Evolutionary conservation across 2,797 vertebrate species (phyloP).

Genomic region (Karalla daura): DNA sequence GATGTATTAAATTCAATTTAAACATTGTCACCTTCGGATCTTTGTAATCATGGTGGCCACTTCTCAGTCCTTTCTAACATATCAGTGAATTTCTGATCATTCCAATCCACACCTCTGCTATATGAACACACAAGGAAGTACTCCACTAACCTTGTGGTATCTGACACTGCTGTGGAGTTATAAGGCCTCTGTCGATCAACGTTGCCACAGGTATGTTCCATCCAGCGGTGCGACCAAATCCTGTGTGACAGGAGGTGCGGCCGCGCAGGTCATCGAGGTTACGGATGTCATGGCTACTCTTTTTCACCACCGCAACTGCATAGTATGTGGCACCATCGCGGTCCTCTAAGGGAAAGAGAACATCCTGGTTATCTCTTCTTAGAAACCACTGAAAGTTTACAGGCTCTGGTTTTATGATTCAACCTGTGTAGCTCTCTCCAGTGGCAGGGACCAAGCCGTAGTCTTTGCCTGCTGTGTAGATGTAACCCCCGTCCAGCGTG

Average conservation of each 20-base stretch:
- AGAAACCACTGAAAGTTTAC: not conserved
- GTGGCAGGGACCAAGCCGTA: constrained; percentile 90
- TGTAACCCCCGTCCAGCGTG: constrained; percentile 89
- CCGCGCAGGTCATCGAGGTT: constrained; percentile 86
- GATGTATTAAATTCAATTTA: not conserved
- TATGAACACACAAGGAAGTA: not conserved
- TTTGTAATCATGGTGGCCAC: not conserved
- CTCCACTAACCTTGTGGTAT: constrained; percentile 67
- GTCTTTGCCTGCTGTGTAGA: constrained; percentile 91
- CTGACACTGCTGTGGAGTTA: constrained; percentile 61
- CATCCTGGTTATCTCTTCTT: not conserved
- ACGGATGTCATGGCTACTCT: constrained; percentile 79
- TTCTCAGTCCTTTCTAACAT: not conserved
- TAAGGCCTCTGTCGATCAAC: constrained; percentile 73
- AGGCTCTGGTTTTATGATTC: constrained; percentile 9
- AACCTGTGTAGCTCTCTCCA: constrained; percentile 92
- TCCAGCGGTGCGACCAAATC: constrained; percentile 86
- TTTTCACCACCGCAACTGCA: constrained; percentile 89
- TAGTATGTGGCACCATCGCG: constrained; percentile 86
- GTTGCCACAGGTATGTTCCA: constrained; percentile 84
- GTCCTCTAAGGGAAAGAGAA: constrained; percentile 70
- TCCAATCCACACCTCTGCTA: too few relatives aligned
- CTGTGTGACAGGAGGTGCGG: constrained; percentile 91
- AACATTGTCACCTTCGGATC: not conserved
- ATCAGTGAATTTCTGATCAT: not conserved